Conservation (phyloP, 2,113 vertebrate genomes). For the Cyanoramphus novaezelandiae region DNA sequence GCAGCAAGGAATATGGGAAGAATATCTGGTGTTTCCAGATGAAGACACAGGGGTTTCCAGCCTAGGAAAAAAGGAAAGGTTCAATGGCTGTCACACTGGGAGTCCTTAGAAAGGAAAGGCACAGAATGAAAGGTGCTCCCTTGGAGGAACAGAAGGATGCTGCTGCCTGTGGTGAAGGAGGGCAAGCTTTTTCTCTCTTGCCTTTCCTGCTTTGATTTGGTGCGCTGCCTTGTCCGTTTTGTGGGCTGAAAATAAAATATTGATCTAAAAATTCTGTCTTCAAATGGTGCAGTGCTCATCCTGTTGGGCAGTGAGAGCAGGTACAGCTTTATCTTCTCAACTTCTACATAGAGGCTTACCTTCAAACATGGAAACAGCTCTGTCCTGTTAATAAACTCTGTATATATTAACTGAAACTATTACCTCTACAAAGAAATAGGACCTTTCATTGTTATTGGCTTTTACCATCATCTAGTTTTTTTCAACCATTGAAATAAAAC, state of each 20-base stretch:
- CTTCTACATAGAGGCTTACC: neutral
- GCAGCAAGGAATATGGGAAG: neutral
- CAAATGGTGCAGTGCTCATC: neutral
- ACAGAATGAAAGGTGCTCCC: neutral
- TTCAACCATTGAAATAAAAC: neutral
- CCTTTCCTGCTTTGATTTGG: constrained; percentile 35
- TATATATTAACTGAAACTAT: neutral
- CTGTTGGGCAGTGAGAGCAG: neutral
- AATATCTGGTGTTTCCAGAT: constrained; percentile 21
- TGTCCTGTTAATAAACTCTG: neutral
- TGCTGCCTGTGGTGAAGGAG: neutral
- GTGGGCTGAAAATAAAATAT: constrained; percentile 35
- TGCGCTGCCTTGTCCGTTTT: neutral
- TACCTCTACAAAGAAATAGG: neutral
- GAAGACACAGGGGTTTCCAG: constrained; percentile 3
- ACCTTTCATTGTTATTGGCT: neutral
- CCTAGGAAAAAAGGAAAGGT: neutral
- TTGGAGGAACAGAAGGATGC: neutral
- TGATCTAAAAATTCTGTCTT: constrained; percentile 17
- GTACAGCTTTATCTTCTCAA: neutral
- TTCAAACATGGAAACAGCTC: neutral
- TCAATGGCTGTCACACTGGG: neutral
- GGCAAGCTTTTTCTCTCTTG: neutral
- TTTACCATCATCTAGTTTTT: neutral
- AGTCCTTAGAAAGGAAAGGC: constrained; percentile 1